phyloP scores from a whole-genome alignment of 2,888 invertebrate genomes.

The Drosophila lacicola region DNA sequence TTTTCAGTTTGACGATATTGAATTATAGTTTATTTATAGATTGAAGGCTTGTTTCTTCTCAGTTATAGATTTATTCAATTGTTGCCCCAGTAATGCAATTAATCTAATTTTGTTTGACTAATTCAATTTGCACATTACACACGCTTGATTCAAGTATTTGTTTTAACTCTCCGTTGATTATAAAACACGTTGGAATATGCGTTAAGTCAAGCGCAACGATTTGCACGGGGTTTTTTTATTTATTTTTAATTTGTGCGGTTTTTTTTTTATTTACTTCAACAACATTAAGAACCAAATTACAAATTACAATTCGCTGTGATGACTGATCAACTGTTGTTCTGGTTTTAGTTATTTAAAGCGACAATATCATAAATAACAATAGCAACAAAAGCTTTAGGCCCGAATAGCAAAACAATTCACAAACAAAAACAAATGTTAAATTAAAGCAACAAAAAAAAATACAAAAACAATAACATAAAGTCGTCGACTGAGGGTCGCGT shows the following conservation, averaged over 20 bases:
- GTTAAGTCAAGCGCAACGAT: constrained; percentile 42
- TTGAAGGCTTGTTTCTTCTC: background rate
- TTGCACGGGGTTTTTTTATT: constrained; percentile 34
- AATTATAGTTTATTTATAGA: background rate
- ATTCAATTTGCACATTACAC: constrained; percentile 42
- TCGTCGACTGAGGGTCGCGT: constrained; percentile 52
- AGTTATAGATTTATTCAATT: background rate
- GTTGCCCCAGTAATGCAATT: background rate
- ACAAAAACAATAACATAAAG: constrained; percentile 59
- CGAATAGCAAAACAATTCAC: constrained; percentile 39
- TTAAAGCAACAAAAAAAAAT: background rate
- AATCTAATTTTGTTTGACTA: constrained; percentile 13
- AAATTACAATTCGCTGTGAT: constrained; percentile 35
- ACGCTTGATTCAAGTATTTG: constrained; percentile 1
- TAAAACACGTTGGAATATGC: constrained; percentile 18
- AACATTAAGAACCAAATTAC: constrained; percentile 23
- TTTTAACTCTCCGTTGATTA: constrained; percentile 9
- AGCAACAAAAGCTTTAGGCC: constrained; percentile 49
- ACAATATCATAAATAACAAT: constrained; percentile 7
- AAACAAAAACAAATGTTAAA: constrained; percentile 11
- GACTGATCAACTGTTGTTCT: constrained; percentile 51
- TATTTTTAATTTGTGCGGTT: constrained; percentile 1
- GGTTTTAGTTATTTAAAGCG: constrained; percentile 17
- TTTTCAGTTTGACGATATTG: too few species aligned
- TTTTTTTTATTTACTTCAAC: constrained; percentile 4